phyloP scores from a whole-genome alignment of 2,113 vertebrate species.

The Dasypus novemcinctus region DNA sequence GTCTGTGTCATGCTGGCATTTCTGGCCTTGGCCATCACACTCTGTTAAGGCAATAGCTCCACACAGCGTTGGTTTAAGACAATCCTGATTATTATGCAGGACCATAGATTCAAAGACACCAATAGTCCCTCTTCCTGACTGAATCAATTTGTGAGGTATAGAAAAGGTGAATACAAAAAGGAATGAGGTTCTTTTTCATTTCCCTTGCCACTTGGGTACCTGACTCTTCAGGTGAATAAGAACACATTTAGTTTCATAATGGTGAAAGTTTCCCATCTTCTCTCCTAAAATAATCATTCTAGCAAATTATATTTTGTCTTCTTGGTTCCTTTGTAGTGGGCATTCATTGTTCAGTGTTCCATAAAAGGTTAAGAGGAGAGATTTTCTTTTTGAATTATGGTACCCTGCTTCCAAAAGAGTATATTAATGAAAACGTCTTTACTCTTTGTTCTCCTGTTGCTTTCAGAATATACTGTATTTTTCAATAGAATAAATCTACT shows the following conservation, averaged over 20 bases:
- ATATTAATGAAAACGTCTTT: constrained; percentile 3
- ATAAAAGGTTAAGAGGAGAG: neutral
- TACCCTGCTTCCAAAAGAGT: neutral
- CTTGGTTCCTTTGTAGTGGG: neutral
- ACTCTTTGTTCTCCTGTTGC: constrained; percentile 1
- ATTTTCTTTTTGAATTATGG: neutral
- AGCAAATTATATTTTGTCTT: neutral
- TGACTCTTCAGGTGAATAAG: neutral
- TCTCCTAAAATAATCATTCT: neutral
- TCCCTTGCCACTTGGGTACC: neutral
- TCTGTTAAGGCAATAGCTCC: constrained; percentile 67
- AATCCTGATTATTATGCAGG: neutral
- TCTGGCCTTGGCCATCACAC: neutral
- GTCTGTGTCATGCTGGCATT: neutral
- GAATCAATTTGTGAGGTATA: neutral
- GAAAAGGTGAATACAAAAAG: neutral
- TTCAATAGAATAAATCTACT: neutral
- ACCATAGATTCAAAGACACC: neutral
- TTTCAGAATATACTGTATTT: constrained; percentile 25
- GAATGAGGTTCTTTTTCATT: neutral
- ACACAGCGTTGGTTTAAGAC: constrained; percentile 54
- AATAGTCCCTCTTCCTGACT: neutral
- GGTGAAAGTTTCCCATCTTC: neutral
- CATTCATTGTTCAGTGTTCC: neutral
- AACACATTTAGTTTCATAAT: neutral